Conservation (phyloP, 1,140 invertebrate genomes). For the Nasonia longicornis region DNA sequence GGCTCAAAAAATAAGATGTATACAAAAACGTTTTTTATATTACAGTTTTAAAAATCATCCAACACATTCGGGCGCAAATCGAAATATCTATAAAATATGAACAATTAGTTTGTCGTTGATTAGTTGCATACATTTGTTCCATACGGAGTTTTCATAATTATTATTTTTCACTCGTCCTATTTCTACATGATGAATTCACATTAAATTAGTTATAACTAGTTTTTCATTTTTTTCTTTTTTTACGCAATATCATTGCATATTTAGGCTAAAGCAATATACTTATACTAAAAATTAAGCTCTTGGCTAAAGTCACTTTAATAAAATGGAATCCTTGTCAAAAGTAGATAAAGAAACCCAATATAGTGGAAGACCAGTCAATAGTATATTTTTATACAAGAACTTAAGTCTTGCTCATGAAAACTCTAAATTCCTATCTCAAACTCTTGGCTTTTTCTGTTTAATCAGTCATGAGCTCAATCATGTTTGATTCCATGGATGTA, state of each 20-base stretch:
- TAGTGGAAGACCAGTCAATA: conserved; percentile 46
- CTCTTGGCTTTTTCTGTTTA: conserved; percentile 19
- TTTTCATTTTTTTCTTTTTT: conserved; percentile 17
- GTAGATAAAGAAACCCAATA: conserved; percentile 39
- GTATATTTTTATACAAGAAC: conserved; percentile 28
- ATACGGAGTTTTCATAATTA: neutral
- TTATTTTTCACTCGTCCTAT: neutral
- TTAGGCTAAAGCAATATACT: neutral
- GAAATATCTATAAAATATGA: conserved; percentile 34
- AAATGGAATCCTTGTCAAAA: conserved; percentile 4
- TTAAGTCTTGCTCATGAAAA: conserved; percentile 25
- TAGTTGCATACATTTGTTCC: conserved; percentile 8
- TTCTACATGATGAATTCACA: conserved; percentile 31
- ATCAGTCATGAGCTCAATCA: conserved; percentile 10
- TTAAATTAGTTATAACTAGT: conserved; percentile 17
- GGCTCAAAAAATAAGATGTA: conserved; percentile 15
- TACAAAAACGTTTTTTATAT: conserved; percentile 16
- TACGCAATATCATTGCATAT: neutral
- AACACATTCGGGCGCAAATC: neutral
- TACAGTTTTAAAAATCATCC: conserved; percentile 20
- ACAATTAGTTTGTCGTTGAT: conserved; percentile 31
- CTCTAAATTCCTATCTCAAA: conserved; percentile 27
- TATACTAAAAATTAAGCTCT: conserved; percentile 25
- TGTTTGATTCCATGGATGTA: neutral
- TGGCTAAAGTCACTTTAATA: neutral